These are phyloP conservation scores for Eledone cirrhosa DNA, from an alignment of 2,888 invertebrate genomes.

Conservation along the genomic window DNA sequence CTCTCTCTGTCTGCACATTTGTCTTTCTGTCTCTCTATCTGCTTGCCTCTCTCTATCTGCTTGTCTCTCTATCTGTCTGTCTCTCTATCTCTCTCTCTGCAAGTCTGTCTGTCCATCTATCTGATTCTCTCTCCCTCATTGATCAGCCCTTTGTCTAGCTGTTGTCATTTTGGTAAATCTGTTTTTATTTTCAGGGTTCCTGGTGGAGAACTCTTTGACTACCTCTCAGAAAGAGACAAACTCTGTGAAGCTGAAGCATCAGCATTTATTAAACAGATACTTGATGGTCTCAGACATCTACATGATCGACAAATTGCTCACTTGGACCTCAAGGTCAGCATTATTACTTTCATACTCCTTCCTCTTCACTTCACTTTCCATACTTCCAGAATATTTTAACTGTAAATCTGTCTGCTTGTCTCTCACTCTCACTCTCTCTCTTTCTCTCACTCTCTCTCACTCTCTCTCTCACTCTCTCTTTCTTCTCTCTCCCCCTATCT, in stretches of 20 bases:
- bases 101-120: neutral
- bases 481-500: no score
- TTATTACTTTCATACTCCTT: neutral
- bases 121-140: neutral
- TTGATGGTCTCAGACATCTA: slow-evolving; percentile 73
- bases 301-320: slow-evolving; percentile 75
- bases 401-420: no score
- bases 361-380: no score
- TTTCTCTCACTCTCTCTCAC: no score
- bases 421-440: no score
- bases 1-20: neutral
- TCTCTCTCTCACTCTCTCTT: no score
- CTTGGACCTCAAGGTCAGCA: slow-evolving; percentile 73
- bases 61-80: no score
- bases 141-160: neutral
- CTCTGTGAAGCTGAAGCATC: slow-evolving; percentile 73
- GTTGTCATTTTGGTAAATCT: slow-evolving; percentile 28
- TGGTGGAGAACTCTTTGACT: slow-evolving; percentile 76
- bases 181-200: slow-evolving; percentile 69
- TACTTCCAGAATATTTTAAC: no score
- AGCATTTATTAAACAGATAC: slow-evolving; percentile 73
- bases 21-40: no score
- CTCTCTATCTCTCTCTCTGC: neutral
- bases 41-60: no score
- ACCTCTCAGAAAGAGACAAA: slow-evolving; percentile 69